Evolutionary conservation across 1,140 invertebrate genomes (phyloP).

Genomic region (Eurytemora carolleeae): DNA sequence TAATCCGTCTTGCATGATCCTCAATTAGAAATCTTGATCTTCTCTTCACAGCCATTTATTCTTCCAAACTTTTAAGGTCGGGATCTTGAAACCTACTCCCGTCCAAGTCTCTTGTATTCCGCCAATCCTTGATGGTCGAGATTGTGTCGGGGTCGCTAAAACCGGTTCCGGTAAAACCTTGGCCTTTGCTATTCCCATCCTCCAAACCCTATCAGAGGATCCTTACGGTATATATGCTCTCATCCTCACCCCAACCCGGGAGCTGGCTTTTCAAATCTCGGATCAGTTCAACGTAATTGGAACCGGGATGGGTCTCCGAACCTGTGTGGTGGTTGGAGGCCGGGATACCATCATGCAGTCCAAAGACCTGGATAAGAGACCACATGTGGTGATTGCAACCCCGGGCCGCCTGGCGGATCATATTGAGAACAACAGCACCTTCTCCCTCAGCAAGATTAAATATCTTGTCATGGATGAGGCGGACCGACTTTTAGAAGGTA

Average conservation of each 20-base stretch:
- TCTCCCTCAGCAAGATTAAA: constrained; percentile 53
- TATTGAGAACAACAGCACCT: constrained; percentile 58
- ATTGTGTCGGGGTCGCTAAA: constrained; percentile 86
- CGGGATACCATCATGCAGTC: not conserved
- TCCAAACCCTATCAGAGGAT: constrained; percentile 72
- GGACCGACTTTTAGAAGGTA: constrained; percentile 57
- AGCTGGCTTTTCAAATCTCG: constrained; percentile 72
- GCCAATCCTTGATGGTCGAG: constrained; percentile 52
- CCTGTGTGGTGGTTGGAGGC: not conserved
- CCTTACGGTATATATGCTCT: constrained; percentile 86
- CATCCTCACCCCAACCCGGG: constrained; percentile 85
- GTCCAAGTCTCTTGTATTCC: constrained; percentile 65
- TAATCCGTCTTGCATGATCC: too few species aligned
- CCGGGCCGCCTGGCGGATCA: constrained; percentile 72
- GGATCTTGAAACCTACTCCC: constrained; percentile 56
- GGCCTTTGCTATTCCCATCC: constrained; percentile 83
- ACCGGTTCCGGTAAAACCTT: constrained; percentile 96
- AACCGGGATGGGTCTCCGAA: not conserved
- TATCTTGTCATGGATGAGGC: constrained; percentile 84
- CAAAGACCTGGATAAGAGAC: constrained; percentile 55
- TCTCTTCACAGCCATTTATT: too few species aligned
- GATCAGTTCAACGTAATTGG: constrained; percentile 70
- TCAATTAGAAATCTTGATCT: too few species aligned
- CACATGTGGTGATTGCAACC: constrained; percentile 84
- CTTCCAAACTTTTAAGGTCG: constrained; percentile 33